Base-by-base conservation (phyloP, 2,113 vertebrate genomes). In the Pelodiscus sinensis region DNA sequence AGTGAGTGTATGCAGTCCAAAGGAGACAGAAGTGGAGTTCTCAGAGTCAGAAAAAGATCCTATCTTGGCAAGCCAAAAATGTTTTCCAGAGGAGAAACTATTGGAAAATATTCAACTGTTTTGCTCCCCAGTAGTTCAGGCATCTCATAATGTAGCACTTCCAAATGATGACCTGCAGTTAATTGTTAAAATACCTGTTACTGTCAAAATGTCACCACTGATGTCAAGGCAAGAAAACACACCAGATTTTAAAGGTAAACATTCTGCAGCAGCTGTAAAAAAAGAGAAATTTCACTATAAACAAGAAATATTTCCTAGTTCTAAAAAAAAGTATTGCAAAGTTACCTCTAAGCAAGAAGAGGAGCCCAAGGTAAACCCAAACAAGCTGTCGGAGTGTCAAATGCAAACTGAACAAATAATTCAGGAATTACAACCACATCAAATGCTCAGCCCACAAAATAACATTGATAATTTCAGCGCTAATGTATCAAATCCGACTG, bases 41-140 rank as follows among this genome's bases (percentile, higher is more conserved):
- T n/a, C 21, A 10, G 82, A 83, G 54, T 4, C 68, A 54, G 90
- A 88, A 82, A 88, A 91, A 6, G 60, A 89, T 79, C 21, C 5
- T 71, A 65, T 93, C 44, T 97, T 96, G 84, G 89, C 92, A 54
- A 19, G 11, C 65, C 96, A 97, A 88, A 81, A 91, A 31, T 86
- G 3, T 25, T 86, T 96, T 81, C 79, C 93, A 19, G 94, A 95
- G 52, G 81, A 97, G 80, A 94, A 94, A 55, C 80, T 9, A 11
- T 31, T 51, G 5, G 92, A 89, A 88, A 65, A 38, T 3, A 86
- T 96, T 27, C 88, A 90, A 5, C 81, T 83, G 1, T 88, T 94
- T 82, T 4, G n/a, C 9, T 44, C 24, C 19, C 65, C 84, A 1
- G 18, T 16, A 15, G 81, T 73, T 62, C 94, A 83, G 94, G 94